Conservation (phyloP, 1,140 invertebrate species). For the Calephelis virginiensis region DNA sequence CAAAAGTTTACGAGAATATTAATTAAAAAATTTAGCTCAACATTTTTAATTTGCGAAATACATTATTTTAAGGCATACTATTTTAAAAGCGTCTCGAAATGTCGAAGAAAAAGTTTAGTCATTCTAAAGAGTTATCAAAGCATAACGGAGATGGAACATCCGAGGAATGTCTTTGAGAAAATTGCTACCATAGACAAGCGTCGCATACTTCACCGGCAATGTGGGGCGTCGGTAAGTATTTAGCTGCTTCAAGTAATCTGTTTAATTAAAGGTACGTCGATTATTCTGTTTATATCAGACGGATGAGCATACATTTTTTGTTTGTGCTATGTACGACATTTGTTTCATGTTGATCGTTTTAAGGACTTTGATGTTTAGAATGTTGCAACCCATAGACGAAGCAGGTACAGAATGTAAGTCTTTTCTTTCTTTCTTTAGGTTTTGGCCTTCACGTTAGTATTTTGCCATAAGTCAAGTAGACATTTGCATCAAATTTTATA, state of each 20-base stretch:
- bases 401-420: no score
- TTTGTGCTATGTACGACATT: not conserved
- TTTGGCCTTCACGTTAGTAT: no score
- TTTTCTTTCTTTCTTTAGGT: no score
- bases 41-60: constrained; percentile 8
- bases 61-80: constrained; percentile 13
- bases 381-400: no score
- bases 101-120: constrained; percentile 39
- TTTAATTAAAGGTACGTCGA: constrained; percentile 35
- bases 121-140: constrained; percentile 68
- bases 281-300: constrained; percentile 21
- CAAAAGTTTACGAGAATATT: not conserved
- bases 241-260: constrained; percentile 38
- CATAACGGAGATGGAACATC: constrained; percentile 36
- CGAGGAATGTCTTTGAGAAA: constrained; percentile 68
- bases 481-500: no score
- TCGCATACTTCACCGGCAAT: constrained; percentile 47
- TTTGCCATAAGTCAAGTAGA: no score
- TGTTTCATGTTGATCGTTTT: no score
- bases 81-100: constrained; percentile 22
- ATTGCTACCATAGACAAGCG: constrained; percentile 54
- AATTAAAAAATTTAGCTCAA: not conserved
- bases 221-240: constrained; percentile 37
- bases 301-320: not conserved
- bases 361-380: no score